Base-by-base conservation (phyloP, 2,888 invertebrate species). In the Cetonia aurata region DNA sequence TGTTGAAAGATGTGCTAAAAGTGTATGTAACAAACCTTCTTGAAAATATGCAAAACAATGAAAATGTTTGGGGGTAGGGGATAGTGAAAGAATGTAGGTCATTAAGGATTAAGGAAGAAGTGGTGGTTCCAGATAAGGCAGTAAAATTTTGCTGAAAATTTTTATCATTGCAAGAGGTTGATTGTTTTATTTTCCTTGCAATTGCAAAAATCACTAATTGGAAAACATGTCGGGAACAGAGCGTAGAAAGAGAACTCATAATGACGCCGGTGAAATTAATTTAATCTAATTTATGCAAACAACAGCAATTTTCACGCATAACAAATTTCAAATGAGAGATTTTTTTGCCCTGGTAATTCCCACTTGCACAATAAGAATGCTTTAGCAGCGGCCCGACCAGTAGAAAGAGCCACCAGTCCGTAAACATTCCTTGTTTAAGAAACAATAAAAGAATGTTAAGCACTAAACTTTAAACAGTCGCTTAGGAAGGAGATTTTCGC, bases 301-400 rank as follows among this genome's bases (percentile, higher is more conserved):
- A 62, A 62, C 62, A 33, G 62, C 62, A 48, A 62, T 62, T 50
- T 62, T 62, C 62, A 62, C 62, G 62, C 62, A 62, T 62, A 62
- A 62, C 62, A 62, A 62, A 62, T 62, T 62, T 50, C 50, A 48
- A 62, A 62, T 50, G 50, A 17, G 62, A 15, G 41, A 31, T 62
- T 50, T 62, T n/a, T 62, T 62, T 62, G 37, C 62, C 48, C 48
- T 50, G 19, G 48, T 33, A 62, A 48, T 48, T 50, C 62, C 62
- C 62, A 15, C 33, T 62, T 50, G 62, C 33, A 44, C 62, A 62
- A 62, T 62, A 62, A 62, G 44, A 62, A 33, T 44, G 62, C 48
- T 62, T 62, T 62, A 62, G 37, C 50, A 15, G 50, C 33, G 33
- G 50, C n/a, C 12, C n/a, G 37, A 10, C 4, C 13, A 19, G 55